Evolutionary conservation across 2,113 vertebrate genomes (phyloP).

Genomic region (Turdus rufiventris): DNA sequence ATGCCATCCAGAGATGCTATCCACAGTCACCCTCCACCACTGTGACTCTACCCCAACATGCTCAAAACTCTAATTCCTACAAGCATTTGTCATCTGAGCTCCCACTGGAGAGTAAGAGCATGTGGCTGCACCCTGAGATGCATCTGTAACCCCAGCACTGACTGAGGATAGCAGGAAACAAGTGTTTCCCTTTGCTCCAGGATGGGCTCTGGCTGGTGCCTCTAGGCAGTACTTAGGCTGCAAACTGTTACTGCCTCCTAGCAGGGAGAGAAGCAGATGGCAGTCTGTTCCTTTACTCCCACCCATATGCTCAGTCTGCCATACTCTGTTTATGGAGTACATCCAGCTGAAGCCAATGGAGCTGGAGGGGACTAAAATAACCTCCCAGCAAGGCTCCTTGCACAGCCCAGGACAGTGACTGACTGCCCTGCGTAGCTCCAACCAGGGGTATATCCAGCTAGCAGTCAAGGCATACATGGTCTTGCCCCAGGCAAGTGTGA

Average conservation of each 20-base stretch:
- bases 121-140: accelerated
- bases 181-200: not conserved
- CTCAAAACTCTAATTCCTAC: not conserved
- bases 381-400: not conserved
- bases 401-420: not conserved
- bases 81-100: not conserved
- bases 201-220: not conserved
- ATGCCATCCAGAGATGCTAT: not conserved
- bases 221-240: not conserved
- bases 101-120: not conserved
- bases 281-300: not conserved
- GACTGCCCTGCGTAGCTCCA: not conserved
- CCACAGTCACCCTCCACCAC: not conserved
- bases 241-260: not conserved
- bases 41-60: too few species aligned
- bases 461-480: not conserved
- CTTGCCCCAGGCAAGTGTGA: not conserved
- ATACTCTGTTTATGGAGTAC: not conserved
- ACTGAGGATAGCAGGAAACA: not conserved
- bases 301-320: not conserved
- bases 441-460: not conserved
- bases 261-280: not conserved
- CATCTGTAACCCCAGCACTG: not conserved
- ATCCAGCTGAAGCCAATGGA: not conserved
- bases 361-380: not conserved